phyloP scores from a whole-genome alignment of 2,113 vertebrate genomes.

The Cairina moschata region DNA sequence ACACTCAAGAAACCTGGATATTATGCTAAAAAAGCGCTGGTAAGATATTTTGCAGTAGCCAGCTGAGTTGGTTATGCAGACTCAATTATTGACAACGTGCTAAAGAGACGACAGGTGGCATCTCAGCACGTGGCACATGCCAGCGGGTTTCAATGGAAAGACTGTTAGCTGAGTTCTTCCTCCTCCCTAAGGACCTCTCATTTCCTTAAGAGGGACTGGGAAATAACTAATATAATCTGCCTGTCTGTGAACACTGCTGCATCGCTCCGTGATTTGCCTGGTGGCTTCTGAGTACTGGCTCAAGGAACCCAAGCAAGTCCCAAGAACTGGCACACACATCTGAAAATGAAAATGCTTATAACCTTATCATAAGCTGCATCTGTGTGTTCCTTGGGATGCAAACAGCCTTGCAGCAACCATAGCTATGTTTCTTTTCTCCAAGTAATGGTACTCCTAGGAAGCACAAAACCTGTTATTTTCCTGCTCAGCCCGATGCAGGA shows the following conservation, averaged over 20 bases:
- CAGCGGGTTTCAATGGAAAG: background rate
- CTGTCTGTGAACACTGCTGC: background rate
- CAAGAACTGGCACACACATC: fast-evolving
- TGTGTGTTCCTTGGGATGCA: background rate
- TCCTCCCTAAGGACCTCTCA: background rate
- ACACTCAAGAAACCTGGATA: background rate
- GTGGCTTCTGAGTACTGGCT: background rate
- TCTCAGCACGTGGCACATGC: background rate
- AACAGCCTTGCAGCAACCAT: background rate
- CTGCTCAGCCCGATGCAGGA: background rate
- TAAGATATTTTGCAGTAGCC: background rate
- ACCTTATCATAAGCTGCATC: fast-evolving
- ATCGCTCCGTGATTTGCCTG: background rate
- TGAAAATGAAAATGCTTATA: background rate
- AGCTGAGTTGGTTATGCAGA: background rate
- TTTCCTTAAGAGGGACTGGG: background rate
- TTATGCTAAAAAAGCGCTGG: background rate
- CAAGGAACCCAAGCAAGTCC: background rate
- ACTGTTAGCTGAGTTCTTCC: background rate
- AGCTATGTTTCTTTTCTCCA: background rate
- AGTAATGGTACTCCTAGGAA: no score
- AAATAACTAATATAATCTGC: background rate
- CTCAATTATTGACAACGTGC: slow-evolving; percentile 7
- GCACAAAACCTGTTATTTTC: fast-evolving
- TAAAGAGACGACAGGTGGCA: background rate